Percentiles rank a stretch among this genome's conserved stretches.
Evolutionary conservation across 2,113 vertebrate species (phyloP).

Genomic region (Burhinus bistriatus): DNA sequence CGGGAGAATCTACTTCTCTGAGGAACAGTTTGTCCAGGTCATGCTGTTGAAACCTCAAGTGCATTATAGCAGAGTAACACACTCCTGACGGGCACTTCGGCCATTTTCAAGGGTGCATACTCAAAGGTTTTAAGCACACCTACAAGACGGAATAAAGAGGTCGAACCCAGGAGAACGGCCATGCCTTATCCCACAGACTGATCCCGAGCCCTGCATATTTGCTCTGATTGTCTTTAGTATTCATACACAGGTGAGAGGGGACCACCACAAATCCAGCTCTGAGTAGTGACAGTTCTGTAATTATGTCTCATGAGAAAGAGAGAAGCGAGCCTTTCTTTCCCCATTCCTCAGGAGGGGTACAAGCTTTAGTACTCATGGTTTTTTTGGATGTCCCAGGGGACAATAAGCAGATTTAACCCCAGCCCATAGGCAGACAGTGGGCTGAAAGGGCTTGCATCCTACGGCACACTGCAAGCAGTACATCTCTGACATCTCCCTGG

Average conservation of each 20-base stretch:
- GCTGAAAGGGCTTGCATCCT: not conserved
- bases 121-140: not conserved
- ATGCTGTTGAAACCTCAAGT: not conserved
- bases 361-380: not conserved
- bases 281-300: rapidly evolving
- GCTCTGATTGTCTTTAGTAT: rapidly evolving
- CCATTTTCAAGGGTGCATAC: not conserved
- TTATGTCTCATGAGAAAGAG: rapidly evolving
- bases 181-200: not conserved
- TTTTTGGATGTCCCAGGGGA: not conserved
- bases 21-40: not conserved
- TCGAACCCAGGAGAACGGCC: not conserved
- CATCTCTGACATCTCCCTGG: not conserved
- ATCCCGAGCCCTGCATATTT: rapidly evolving
- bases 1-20: not conserved
- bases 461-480: too few species aligned
- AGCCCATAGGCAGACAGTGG: not conserved
- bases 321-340: not conserved
- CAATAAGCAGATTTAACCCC: not conserved
- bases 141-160: not conserved
- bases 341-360: not conserved
- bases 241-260: not conserved
- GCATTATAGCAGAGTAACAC: not conserved
- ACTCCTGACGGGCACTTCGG: not conserved
- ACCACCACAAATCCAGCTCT: not conserved